These are phyloP conservation scores for Morone chrysops DNA, from an alignment of 2,113 vertebrate genomes.

Conservation along the genomic window DNA sequence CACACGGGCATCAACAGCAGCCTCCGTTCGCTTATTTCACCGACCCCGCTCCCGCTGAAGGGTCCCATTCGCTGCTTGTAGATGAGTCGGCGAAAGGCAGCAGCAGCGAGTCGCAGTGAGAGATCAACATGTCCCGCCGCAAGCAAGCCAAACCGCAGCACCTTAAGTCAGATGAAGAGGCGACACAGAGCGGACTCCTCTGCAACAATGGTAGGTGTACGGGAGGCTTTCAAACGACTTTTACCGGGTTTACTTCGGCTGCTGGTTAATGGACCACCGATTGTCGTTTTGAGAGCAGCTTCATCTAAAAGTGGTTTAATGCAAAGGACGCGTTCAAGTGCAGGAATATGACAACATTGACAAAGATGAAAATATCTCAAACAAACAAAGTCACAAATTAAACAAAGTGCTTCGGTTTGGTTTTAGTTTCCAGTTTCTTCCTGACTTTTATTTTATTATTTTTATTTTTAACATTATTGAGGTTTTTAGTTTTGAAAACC, in stretches of 20 bases:
- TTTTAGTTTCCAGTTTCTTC: background rate
- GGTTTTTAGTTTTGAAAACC: background rate
- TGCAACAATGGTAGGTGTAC: constrained; percentile 85
- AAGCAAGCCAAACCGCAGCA: constrained; percentile 98
- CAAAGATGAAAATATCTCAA: background rate
- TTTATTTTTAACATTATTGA: background rate
- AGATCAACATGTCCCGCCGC: constrained; percentile 95
- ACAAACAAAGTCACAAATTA: background rate
- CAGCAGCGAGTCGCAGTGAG: constrained; percentile 79
- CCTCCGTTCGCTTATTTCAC: constrained; percentile 81
- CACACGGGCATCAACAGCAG: constrained; percentile 83
- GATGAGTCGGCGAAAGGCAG: constrained; percentile 89
- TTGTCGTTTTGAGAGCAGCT: background rate
- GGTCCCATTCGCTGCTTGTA: constrained; percentile 79
- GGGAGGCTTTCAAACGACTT: constrained; percentile 2
- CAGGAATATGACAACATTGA: too few relatives aligned
- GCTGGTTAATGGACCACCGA: background rate
- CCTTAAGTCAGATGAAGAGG: constrained; percentile 89
- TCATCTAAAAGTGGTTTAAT: background rate
- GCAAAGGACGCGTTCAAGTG: background rate
- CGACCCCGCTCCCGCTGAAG: constrained; percentile 72
- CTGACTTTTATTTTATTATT: background rate
- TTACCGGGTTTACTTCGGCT: background rate
- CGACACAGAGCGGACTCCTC: constrained; percentile 84
- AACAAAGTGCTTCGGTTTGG: background rate